Evolutionary conservation across 2,888 invertebrate genomes (phyloP), one percentile per base, ranked within the genome.

Genomic region (Drosophila leonis): DNA sequence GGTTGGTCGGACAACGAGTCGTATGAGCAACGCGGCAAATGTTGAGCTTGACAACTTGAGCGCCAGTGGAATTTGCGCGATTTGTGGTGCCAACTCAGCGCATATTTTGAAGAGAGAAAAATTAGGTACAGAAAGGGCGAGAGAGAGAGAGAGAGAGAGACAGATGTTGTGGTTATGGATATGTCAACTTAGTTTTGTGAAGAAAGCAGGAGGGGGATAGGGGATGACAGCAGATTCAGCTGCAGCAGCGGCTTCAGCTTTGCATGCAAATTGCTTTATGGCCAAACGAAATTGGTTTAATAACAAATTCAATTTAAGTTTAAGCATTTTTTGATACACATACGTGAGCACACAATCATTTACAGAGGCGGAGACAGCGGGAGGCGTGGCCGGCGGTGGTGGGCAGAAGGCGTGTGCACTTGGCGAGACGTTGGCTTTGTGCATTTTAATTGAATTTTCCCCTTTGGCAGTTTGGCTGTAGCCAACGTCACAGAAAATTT

Each of bases 271-370:
- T 78, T 76, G 66, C 72, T 78, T 80, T 72, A 80, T 76, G 46
- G 64, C 59, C 72, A 72, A 72, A 71, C 55, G 35, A 70, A 77
- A 74, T 80, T 78, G 78, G 83, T 80, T 88, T 88, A 74, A 84
- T 84, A 88, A 85, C 86, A 88, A 83, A 84, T 83, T 86, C 87
- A 84, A 84, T 84, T 84, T 75, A 83, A 88, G 77, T 86, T 86
- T 72, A 64, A 81, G 75, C 68, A 76, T 64, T 83, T 86, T 70
- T 76, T 69, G 68, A 75, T 75, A 74, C 68, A 83, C 87, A 83
- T 72, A 80, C 81, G 78, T 78, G 79, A 81, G 71, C 71, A 81
- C 27, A 76, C 64, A 76, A 70, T 61, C 55, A 73, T 65, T 66
- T 69, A 52, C 60, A 60, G 52, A 31, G 49, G 48, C 18, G 37